A percentile compares a stretch with the other conserved stretches of the same genome.
Evolutionary conservation across 1,140 invertebrate species (phyloP).

Genomic region (Halotydeus destructor): DNA sequence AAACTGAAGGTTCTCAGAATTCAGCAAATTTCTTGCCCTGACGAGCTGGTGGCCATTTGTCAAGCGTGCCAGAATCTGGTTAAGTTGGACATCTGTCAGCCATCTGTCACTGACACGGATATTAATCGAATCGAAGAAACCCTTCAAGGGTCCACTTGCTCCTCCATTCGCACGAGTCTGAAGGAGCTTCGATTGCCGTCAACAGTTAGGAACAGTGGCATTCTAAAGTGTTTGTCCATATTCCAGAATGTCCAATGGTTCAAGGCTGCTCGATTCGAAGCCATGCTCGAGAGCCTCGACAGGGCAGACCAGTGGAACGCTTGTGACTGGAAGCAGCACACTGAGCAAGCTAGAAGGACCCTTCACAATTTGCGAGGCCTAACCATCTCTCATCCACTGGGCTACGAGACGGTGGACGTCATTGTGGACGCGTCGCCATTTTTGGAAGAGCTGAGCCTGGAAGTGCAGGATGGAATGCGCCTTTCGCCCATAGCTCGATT

Average conservation of each 20-base stretch:
- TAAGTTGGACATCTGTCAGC: slow-evolving; percentile 15
- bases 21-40: slow-evolving; percentile 12
- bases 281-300: slow-evolving; percentile 15
- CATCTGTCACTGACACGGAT: slow-evolving; percentile 15
- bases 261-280: slow-evolving; percentile 14
- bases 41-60: slow-evolving; percentile 13
- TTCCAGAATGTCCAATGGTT: slow-evolving; percentile 15
- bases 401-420: slow-evolving; percentile 10
- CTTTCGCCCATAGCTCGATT: slow-evolving; percentile 13
- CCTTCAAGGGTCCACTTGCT: not conserved
- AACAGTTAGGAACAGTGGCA: slow-evolving; percentile 12
- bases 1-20: slow-evolving; percentile 13
- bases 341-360: not conserved
- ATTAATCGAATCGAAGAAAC: not conserved
- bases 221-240: slow-evolving; percentile 13
- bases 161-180: slow-evolving; percentile 1
- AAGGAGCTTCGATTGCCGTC: slow-evolving; percentile 15
- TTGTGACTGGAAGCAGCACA: slow-evolving; percentile 6
- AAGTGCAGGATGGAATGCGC: slow-evolving; percentile 17
- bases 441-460: slow-evolving; percentile 13
- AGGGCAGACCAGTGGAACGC: slow-evolving; percentile 2
- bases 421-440: slow-evolving; percentile 15
- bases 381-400: slow-evolving; percentile 14
- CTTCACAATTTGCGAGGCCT: slow-evolving; percentile 8
- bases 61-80: slow-evolving; percentile 12